These are phyloP conservation scores for Galeopterus variegatus DNA, from an alignment of 2,113 vertebrate genomes.

Conservation along the genomic window DNA sequence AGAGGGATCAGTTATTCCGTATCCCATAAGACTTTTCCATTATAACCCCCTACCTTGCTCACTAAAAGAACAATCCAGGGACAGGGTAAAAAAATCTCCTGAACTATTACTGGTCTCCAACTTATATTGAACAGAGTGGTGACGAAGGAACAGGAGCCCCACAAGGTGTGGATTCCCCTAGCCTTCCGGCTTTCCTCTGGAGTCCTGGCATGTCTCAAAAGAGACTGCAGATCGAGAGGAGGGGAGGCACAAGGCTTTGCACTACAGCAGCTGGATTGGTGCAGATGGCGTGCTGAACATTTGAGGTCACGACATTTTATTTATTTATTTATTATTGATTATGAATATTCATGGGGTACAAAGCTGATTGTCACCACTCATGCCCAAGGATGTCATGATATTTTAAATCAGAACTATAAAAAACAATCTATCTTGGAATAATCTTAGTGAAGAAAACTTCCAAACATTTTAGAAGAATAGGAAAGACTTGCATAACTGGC, in stretches of 20 bases:
- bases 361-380: too few relatives aligned
- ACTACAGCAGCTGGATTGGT: not conserved
- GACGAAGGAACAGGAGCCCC: not conserved
- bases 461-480: not conserved
- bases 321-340: too few relatives aligned
- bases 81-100: not conserved
- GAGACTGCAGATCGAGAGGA: not conserved
- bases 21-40: not conserved
- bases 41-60: not conserved
- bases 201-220: not conserved
- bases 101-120: not conserved
- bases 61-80: not conserved
- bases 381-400: not conserved
- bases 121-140: not conserved
- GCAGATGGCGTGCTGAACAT: not conserved
- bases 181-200: not conserved
- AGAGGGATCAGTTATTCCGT: not conserved
- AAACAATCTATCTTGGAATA: not conserved
- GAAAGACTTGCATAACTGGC: not conserved
- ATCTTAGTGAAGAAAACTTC: conserved; percentile 7
- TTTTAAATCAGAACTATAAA: conserved; percentile 18
- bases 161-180: not conserved
- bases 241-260: not conserved
- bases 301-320: not conserved
- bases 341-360: too few relatives aligned